Conservation (phyloP, 2,888 invertebrate genomes). For the Polietes domitor region DNA sequence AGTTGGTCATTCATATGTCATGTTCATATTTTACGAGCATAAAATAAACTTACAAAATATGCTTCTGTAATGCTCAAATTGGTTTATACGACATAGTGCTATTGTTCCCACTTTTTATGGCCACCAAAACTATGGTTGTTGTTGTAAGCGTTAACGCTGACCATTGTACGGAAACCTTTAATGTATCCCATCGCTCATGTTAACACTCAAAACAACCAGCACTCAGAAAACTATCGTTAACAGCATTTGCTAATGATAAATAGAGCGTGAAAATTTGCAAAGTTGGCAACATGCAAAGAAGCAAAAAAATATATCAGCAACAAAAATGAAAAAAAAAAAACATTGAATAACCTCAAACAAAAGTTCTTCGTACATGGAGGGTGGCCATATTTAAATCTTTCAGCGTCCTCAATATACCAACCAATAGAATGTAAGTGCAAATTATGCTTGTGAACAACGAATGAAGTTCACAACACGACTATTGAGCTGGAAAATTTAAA, state of each 20-base stretch:
- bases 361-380: background rate
- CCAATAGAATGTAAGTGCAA: background rate
- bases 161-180: slow-evolving; percentile 47
- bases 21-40: too few relatives aligned
- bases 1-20: too few relatives aligned
- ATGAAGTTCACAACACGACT: background rate
- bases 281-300: slow-evolving; percentile 46
- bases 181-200: background rate
- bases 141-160: slow-evolving; percentile 55
- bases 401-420: background rate
- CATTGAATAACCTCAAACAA: slow-evolving; percentile 30
- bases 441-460: background rate
- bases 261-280: slow-evolving; percentile 59
- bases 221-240: slow-evolving; percentile 46
- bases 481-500: background rate
- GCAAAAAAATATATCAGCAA: slow-evolving; percentile 26
- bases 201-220: background rate
- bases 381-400: background rate
- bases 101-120: too few relatives aligned
- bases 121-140: background rate
- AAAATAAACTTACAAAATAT: too few relatives aligned
- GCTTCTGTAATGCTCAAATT: too few relatives aligned
- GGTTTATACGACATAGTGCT: too few relatives aligned
- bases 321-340: slow-evolving; percentile 17
- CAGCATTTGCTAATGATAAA: slow-evolving; percentile 63